Percentiles rank a stretch among this genome's conserved stretches.
phyloP scores from a whole-genome alignment of 2,113 vertebrate species.

The Picathartes gymnocephalus region DNA sequence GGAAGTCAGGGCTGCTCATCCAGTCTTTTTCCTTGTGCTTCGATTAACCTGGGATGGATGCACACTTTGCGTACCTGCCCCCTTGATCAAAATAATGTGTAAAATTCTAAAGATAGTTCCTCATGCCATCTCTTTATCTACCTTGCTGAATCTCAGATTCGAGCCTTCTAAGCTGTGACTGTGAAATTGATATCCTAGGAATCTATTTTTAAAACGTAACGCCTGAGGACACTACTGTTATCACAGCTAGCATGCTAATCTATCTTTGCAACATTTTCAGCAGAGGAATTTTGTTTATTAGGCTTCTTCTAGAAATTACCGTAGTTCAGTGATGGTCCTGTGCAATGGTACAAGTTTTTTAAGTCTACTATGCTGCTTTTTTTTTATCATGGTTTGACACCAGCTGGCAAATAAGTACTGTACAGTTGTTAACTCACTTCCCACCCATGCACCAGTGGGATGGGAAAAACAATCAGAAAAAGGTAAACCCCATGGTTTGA shows the following conservation, averaged over 20 bases:
- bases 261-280: not conserved
- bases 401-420: not conserved
- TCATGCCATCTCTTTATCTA: not conserved
- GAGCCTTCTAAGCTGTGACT: not conserved
- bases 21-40: not conserved
- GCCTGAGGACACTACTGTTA: not conserved
- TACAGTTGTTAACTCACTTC: not conserved
- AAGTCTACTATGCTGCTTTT: not conserved
- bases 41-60: not conserved
- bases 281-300: not conserved
- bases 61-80: not conserved
- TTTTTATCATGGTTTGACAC: not conserved
- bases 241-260: not conserved
- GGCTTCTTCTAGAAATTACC: not conserved
- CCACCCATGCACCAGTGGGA: not conserved
- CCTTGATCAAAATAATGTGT: not conserved
- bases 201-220: not conserved
- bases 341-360: not conserved
- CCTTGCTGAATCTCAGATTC: not conserved
- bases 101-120: not conserved
- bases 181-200: not conserved
- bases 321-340: not conserved
- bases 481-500: not conserved
- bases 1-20: not conserved
- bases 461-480: accelerated